These are phyloP conservation scores for Dendrolimus punctatus DNA, from an alignment of 1,140 invertebrate genomes.

Conservation along the genomic window DNA sequence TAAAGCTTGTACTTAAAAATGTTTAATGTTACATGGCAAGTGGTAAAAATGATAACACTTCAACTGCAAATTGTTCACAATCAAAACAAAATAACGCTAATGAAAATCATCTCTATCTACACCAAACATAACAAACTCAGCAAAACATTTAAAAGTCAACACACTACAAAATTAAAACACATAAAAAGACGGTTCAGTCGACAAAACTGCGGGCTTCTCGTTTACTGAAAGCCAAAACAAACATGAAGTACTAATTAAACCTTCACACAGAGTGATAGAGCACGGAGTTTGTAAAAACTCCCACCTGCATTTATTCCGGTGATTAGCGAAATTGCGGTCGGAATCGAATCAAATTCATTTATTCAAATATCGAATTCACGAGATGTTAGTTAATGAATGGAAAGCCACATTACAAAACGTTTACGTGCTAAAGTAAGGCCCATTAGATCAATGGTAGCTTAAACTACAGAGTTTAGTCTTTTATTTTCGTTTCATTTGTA, in stretches of 20 bases:
- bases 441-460: too few species aligned
- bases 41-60: too few species aligned
- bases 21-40: too few species aligned
- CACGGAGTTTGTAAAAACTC: constrained; percentile 33
- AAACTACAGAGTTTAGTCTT: too few species aligned
- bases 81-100: too few species aligned
- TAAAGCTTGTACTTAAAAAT: too few species aligned
- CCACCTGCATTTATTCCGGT: background rate
- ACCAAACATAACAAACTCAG: background rate
- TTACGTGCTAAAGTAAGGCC: background rate
- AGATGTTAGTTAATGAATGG: too few species aligned
- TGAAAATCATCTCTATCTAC: too few species aligned
- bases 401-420: constrained; percentile 3
- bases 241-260: constrained; percentile 52
- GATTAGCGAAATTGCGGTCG: constrained; percentile 1
- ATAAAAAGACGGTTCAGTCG: background rate
- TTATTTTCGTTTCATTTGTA: too few species aligned
- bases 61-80: too few species aligned
- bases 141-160: constrained; percentile 1
- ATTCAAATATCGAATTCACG: background rate
- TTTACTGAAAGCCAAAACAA: constrained; percentile 35
- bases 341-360: background rate
- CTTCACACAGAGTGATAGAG: constrained; percentile 39
- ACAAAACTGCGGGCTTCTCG: constrained; percentile 3
- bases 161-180: constrained; percentile 3